Conservation (phyloP, 1,140 invertebrate genomes). For the Venturia canescens region DNA sequence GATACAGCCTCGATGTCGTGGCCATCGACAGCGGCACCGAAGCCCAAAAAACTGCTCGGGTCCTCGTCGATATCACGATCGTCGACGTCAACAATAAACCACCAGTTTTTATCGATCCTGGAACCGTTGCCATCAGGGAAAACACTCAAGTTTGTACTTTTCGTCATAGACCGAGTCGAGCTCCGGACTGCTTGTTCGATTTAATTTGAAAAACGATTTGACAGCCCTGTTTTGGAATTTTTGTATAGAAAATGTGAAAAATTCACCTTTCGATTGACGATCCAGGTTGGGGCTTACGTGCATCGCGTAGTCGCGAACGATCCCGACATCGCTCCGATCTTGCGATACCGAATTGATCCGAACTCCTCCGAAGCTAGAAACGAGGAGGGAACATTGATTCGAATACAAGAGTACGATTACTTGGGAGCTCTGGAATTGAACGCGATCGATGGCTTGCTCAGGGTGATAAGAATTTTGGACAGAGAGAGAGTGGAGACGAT, state of each 20-base stretch:
- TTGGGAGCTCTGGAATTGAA: conserved; percentile 85
- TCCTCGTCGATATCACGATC: conserved; percentile 90
- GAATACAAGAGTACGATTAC: conserved; percentile 85
- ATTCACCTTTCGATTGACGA: not conserved
- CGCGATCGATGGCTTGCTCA: conserved; percentile 84
- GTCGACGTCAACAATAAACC: conserved; percentile 95
- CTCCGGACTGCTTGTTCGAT: no score
- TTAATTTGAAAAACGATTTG: no score
- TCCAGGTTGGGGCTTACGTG: conserved; percentile 83
- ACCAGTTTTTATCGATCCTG: conserved; percentile 85
- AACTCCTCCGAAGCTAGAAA: conserved; percentile 85
- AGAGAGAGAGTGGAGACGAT: conserved; percentile 90
- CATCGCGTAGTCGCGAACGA: conserved; percentile 86
- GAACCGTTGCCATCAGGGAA: conserved; percentile 83
- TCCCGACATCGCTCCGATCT: conserved; percentile 85
- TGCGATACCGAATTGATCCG: conserved; percentile 86
- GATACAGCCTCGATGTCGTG: conserved; percentile 83
- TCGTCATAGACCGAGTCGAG: no score
- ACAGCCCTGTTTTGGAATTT: no score
- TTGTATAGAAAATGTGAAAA: no score
- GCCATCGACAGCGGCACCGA: conserved; percentile 93
- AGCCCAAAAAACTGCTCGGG: conserved; percentile 84
- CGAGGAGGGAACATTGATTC: conserved; percentile 86
- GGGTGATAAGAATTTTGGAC: conserved; percentile 83
- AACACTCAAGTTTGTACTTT: conserved; percentile 82